These are phyloP conservation scores for Drosophila kikkawai DNA, from an alignment of 1,140 invertebrate genomes.

Conservation along the genomic window DNA sequence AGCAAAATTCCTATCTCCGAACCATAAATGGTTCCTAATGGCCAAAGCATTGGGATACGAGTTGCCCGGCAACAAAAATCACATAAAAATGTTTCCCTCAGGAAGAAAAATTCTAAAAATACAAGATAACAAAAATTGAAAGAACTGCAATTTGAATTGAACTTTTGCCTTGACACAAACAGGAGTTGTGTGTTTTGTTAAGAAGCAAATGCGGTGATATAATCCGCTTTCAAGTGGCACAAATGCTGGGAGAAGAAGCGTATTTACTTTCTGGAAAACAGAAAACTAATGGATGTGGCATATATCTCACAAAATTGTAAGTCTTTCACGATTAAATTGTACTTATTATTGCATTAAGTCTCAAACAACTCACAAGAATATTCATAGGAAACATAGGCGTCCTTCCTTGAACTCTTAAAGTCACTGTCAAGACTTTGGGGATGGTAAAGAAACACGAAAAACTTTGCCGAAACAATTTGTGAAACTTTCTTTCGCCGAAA, in stretches of 20 bases:
- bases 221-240: constrained; percentile 27
- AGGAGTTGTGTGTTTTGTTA: neutral
- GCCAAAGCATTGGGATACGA: constrained; percentile 7
- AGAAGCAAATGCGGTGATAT: neutral
- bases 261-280: constrained; percentile 8
- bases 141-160: constrained; percentile 28
- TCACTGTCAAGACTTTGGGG: constrained; percentile 8
- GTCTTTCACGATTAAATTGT: neutral
- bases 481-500: constrained; percentile 15
- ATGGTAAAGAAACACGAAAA: neutral
- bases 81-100: constrained; percentile 25
- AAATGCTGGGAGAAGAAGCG: neutral
- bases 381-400: neutral
- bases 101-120: constrained; percentile 29
- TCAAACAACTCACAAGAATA: constrained; percentile 4
- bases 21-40: constrained; percentile 31
- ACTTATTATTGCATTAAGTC: neutral
- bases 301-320: no score
- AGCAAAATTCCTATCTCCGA: constrained; percentile 32
- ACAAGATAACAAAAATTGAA: constrained; percentile 4
- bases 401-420: constrained; percentile 12
- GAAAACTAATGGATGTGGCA: neutral
- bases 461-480: constrained; percentile 15
- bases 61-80: constrained; percentile 34
- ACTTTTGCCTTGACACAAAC: constrained; percentile 2